Percentiles rank a stretch among this genome's conserved stretches.
Conservation (phyloP, 2,113 vertebrate species). For the Rafetus swinhoei region DNA sequence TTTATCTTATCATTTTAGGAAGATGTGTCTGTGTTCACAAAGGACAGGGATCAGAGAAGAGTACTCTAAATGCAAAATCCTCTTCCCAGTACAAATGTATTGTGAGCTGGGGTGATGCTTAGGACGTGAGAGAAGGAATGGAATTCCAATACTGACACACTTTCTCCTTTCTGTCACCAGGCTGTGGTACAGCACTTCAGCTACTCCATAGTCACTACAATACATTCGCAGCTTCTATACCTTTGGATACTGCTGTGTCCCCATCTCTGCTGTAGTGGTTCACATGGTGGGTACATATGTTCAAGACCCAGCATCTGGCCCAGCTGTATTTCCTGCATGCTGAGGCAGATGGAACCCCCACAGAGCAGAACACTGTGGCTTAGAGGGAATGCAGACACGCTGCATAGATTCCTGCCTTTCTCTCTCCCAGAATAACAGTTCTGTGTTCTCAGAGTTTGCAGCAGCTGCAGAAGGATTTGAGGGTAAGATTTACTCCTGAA, state of each 20-base stretch:
- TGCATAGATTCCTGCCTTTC: not conserved
- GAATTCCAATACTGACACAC: not conserved
- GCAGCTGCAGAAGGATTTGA: not conserved
- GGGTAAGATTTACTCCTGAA: not conserved
- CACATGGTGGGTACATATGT: not conserved
- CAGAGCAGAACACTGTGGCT: not conserved
- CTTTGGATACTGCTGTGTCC: not conserved
- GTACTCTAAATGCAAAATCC: not conserved
- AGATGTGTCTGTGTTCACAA: not conserved
- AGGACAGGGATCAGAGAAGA: not conserved
- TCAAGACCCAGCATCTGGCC: not conserved
- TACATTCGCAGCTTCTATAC: not conserved
- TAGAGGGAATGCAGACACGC: not conserved
- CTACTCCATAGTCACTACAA: not conserved
- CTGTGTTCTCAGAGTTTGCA: not conserved
- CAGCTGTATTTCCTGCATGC: not conserved
- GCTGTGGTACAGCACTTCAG: not conserved
- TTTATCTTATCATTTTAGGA: not conserved
- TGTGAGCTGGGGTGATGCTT: not conserved
- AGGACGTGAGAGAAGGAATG: not conserved
- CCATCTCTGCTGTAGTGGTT: not conserved
- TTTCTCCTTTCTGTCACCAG: not conserved
- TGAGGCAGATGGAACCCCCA: not conserved
- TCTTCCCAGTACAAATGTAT: not conserved
- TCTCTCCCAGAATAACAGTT: not conserved